These are phyloP conservation scores for Lordiphosa mommai DNA, from an alignment of 1,140 invertebrate species.

Conservation along the genomic window DNA sequence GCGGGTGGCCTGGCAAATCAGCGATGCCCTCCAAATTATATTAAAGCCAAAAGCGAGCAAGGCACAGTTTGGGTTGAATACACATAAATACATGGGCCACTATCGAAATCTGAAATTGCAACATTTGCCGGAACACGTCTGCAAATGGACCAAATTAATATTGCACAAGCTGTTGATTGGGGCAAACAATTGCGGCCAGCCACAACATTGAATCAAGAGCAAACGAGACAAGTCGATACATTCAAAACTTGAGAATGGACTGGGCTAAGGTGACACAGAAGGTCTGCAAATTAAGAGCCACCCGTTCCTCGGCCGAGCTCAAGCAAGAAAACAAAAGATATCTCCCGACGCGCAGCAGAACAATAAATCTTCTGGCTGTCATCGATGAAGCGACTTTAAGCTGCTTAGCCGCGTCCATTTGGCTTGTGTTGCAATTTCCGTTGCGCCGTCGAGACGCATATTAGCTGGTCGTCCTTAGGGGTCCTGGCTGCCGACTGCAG, in stretches of 20 bases:
- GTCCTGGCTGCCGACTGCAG: constrained; percentile 1
- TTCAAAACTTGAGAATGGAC: too few relatives aligned
- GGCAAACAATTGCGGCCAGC: constrained; percentile 25
- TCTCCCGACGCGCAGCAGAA: constrained; percentile 16
- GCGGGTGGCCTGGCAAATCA: constrained; percentile 64
- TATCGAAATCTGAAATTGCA: constrained; percentile 61
- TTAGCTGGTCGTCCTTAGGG: constrained; percentile 32
- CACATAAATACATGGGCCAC: constrained; percentile 44
- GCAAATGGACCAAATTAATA: constrained; percentile 57
- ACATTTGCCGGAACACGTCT: constrained; percentile 9
- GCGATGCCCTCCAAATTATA: constrained; percentile 52
- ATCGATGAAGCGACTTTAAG: constrained; percentile 71
- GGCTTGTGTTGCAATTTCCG: constrained; percentile 66
- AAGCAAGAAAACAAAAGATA: constrained; percentile 38
- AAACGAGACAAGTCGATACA: background rate
- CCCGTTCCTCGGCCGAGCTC: constrained; percentile 15
- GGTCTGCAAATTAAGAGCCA: constrained; percentile 27
- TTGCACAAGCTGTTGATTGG: constrained; percentile 43
- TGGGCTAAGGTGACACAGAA: constrained; percentile 12
- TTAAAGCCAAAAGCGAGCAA: constrained; percentile 38
- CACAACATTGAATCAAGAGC: constrained; percentile 18
- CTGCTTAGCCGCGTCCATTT: constrained; percentile 48
- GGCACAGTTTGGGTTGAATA: constrained; percentile 15
- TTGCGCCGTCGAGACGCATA: constrained; percentile 53
- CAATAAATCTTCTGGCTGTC: constrained; percentile 59